These are phyloP conservation scores for Bembecia ichneumoniformis DNA, from an alignment of 2,888 invertebrate species.

Conservation along the genomic window DNA sequence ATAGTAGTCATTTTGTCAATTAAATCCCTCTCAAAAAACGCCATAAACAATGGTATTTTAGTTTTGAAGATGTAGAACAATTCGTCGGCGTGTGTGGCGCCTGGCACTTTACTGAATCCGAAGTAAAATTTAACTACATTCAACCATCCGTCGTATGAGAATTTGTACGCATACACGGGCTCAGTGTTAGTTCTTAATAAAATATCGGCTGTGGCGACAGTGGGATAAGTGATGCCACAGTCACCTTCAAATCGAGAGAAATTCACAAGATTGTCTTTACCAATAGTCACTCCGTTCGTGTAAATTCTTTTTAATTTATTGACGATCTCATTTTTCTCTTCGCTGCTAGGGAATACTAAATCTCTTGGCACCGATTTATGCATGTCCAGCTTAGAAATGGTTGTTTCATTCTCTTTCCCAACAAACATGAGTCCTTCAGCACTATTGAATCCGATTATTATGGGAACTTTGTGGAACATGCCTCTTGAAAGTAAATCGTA, in stretches of 20 bases:
- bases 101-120: slow-evolving; percentile 34
- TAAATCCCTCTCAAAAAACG: slow-evolving; percentile 29
- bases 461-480: slow-evolving; percentile 40
- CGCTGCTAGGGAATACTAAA: slow-evolving; percentile 29
- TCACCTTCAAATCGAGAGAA: slow-evolving; percentile 52
- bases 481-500: slow-evolving; percentile 39
- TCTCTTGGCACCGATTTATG: slow-evolving; percentile 45
- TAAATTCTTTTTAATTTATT: slow-evolving; percentile 46
- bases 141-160: slow-evolving; percentile 47
- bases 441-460: slow-evolving; percentile 50
- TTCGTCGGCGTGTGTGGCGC: slow-evolving; percentile 62
- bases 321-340: slow-evolving; percentile 27
- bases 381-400: slow-evolving; percentile 36
- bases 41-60: slow-evolving; percentile 22
- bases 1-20: slow-evolving; percentile 39
- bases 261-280: slow-evolving; percentile 37
- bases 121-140: slow-evolving; percentile 41
- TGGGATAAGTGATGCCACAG: slow-evolving; percentile 42
- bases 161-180: slow-evolving; percentile 44
- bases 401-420: slow-evolving; percentile 56
- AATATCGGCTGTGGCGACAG: slow-evolving; percentile 34
- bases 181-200: slow-evolving; percentile 26
- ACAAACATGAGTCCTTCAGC: slow-evolving; percentile 55
- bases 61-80: slow-evolving; percentile 55
- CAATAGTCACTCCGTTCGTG: slow-evolving; percentile 43